A percentile compares a stretch with the other conserved stretches of the same genome.
Evolutionary conservation across 1,140 invertebrate species (phyloP).

Genomic region (Anastatus disparis): DNA sequence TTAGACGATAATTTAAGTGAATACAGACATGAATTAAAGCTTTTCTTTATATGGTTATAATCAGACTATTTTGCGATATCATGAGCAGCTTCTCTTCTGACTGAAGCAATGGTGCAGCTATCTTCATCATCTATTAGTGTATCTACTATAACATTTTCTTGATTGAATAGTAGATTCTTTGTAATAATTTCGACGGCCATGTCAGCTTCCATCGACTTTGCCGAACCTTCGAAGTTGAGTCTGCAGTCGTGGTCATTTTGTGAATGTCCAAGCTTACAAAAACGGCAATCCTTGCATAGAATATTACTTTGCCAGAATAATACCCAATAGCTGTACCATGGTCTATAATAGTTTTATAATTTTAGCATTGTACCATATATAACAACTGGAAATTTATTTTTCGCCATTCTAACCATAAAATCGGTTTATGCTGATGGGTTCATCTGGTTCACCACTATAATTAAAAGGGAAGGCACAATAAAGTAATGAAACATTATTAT

Average conservation of each 20-base stretch:
- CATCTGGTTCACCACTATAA: too few species aligned
- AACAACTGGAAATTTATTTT: too few species aligned
- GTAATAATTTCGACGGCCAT: constrained; percentile 42
- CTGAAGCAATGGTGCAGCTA: constrained; percentile 39
- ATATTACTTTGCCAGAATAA: background rate
- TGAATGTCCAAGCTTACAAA: too few species aligned
- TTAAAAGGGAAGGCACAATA: too few species aligned
- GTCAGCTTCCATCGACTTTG: constrained; percentile 44
- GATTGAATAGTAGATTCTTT: constrained; percentile 34
- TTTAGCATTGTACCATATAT: too few species aligned
- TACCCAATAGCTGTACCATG: background rate
- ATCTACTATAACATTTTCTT: constrained; percentile 25
- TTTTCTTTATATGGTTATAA: too few species aligned
- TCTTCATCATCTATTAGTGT: constrained; percentile 45
- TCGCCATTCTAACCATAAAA: too few species aligned
- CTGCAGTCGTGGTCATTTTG: background rate
- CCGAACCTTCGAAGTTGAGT: background rate
- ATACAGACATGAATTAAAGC: constrained; percentile 25
- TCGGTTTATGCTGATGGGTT: too few species aligned
- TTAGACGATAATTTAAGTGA: constrained; percentile 24
- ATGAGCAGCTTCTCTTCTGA: constrained; percentile 28
- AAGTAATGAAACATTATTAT: too few species aligned
- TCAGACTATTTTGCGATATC: constrained; percentile 37
- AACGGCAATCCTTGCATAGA: too few species aligned
- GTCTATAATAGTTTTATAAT: background rate